These are phyloP conservation scores for Phocoena phocoena DNA, from an alignment of 2,113 vertebrate species.

Conservation along the genomic window DNA sequence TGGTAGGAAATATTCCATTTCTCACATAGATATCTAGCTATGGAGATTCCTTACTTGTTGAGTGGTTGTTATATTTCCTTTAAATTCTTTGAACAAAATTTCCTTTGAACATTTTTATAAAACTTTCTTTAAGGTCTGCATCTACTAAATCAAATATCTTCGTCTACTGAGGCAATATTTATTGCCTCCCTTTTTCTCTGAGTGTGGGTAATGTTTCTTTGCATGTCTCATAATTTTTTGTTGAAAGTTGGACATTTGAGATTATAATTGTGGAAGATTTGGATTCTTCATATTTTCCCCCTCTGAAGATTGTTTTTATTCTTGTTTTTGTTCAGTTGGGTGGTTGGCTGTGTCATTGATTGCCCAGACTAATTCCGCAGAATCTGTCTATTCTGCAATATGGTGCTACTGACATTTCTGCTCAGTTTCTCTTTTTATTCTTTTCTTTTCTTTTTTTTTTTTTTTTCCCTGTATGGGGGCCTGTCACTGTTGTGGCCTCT, in stretches of 20 bases:
- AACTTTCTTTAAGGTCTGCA: background rate
- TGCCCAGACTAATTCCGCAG: background rate
- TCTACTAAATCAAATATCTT: background rate
- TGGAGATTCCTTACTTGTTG: background rate
- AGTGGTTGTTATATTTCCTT: background rate
- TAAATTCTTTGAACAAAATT: background rate
- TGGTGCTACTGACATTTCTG: background rate
- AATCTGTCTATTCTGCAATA: background rate
- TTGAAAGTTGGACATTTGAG: background rate
- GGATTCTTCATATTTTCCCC: background rate
- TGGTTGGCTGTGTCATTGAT: background rate
- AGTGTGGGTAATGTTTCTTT: background rate
- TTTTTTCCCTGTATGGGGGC: too few species aligned
- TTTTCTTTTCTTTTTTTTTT: background rate
- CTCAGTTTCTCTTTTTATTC: background rate
- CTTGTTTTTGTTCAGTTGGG: background rate
- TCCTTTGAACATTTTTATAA: background rate
- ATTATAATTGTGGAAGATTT: background rate
- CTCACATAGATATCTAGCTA: too few species aligned
- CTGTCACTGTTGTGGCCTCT: too few species aligned
- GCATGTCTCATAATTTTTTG: background rate
- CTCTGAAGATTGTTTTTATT: background rate
- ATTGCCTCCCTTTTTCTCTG: background rate
- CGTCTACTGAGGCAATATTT: background rate
- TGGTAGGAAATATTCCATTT: too few species aligned